Conservation (phyloP, 1,140 invertebrate genomes). For the Macrobrachium rosenbergii region DNA sequence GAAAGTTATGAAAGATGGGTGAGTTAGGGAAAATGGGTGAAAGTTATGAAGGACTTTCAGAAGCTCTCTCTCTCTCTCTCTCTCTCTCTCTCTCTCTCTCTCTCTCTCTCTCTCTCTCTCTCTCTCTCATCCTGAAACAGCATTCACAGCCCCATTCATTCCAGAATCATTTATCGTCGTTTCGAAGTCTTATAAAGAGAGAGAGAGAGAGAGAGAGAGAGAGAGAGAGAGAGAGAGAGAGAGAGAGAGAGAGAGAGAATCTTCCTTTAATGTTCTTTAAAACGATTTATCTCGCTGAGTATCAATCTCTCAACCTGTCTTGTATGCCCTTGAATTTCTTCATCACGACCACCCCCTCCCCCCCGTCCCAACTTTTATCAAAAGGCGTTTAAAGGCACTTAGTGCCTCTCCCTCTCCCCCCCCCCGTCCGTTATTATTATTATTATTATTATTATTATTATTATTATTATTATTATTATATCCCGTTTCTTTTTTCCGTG, state of each 20-base stretch:
- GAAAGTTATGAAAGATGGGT: too few species aligned
- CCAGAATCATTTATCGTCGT: neutral
- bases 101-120: conserved; percentile 24
- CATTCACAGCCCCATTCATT: conserved; percentile 23
- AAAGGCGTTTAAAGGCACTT: too few species aligned
- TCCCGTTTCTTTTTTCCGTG: too few species aligned
- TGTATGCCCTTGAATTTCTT: neutral
- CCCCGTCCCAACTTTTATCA: too few species aligned
- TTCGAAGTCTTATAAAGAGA: neutral
- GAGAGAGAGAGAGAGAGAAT: neutral
- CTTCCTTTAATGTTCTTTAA: neutral
- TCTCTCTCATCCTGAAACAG: neutral
- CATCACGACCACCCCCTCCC: neutral
- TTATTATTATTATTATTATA: too few species aligned
- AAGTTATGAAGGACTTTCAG: too few species aligned
- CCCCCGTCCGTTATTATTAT: too few species aligned
- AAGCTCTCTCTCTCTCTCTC: conserved; percentile 24
- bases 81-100: conserved; percentile 24
- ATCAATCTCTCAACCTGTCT: too few species aligned
- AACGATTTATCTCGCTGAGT: neutral
- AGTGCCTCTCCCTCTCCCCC: too few species aligned
- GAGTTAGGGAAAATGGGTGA: too few species aligned
- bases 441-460: too few species aligned
- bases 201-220: too few species aligned
- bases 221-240: neutral